Evolutionary conservation across 2,888 invertebrate genomes (phyloP).

Genomic region (Brenthis hecate): DNA sequence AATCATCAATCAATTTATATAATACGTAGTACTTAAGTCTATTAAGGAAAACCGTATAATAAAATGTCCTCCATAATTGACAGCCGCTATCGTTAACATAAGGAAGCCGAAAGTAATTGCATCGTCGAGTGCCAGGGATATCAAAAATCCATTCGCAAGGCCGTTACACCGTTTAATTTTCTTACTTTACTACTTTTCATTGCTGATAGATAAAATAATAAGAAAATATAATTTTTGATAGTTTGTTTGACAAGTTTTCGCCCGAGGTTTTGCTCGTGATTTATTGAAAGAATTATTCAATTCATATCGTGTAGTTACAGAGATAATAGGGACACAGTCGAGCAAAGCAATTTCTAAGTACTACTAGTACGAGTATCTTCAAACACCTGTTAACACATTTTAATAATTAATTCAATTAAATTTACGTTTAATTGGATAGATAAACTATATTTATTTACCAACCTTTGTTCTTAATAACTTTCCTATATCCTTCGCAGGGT

Average conservation of each 20-base stretch:
- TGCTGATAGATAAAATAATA: background rate
- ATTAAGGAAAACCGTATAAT: conserved; percentile 26
- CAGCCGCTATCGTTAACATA: conserved; percentile 31
- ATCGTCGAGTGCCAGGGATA: conserved; percentile 27
- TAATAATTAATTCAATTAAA: no score
- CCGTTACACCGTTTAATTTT: conserved; percentile 16
- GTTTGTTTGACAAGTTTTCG: background rate
- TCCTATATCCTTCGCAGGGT: no score
- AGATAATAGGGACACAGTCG: no score
- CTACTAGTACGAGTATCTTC: no score
- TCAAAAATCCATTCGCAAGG: conserved; percentile 23
- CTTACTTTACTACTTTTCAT: conserved; percentile 10
- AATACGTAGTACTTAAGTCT: conserved; percentile 16
- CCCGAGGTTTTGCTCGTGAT: background rate
- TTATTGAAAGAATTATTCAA: no score
- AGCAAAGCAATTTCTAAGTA: no score
- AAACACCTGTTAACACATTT: no score
- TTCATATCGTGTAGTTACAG: no score
- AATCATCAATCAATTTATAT: conserved; percentile 14
- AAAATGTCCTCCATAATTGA: conserved; percentile 34
- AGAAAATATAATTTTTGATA: no score
- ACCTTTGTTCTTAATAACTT: no score
- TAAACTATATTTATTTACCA: no score
- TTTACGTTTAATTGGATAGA: no score
- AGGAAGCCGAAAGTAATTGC: conserved; percentile 32